Percentiles rank a stretch among this genome's conserved stretches.
phyloP scores from a whole-genome alignment of 2,113 vertebrate genomes.

The Hipposideros armiger region DNA sequence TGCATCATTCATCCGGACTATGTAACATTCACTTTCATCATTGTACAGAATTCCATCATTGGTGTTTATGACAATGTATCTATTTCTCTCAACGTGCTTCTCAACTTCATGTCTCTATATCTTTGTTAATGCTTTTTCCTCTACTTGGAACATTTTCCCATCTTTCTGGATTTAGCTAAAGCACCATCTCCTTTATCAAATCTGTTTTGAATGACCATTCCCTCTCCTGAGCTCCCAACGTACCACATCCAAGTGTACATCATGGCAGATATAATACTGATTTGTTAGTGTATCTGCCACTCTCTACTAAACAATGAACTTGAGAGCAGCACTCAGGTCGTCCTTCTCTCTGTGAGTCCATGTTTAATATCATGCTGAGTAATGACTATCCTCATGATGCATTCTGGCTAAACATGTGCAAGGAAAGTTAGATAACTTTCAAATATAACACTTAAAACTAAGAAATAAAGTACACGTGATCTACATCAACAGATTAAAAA shows the following conservation, averaged over 20 bases:
- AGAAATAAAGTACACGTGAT: conserved; percentile 8
- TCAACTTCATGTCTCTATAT: background rate
- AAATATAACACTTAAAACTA: background rate
- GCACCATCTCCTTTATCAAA: background rate
- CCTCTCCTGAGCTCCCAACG: background rate
- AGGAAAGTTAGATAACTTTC: background rate
- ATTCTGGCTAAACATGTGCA: background rate
- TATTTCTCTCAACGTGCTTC: background rate
- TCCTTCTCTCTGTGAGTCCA: background rate
- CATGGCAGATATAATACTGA: background rate
- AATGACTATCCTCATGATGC: background rate
- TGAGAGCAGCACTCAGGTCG: background rate
- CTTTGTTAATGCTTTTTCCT: background rate
- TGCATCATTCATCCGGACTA: background rate
- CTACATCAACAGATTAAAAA: background rate
- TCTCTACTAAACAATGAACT: background rate
- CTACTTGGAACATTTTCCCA: background rate
- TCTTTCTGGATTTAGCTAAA: background rate
- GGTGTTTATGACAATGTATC: background rate
- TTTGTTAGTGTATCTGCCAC: background rate
- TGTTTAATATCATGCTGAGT: background rate
- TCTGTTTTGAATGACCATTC: background rate
- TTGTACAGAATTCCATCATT: background rate
- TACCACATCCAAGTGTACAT: background rate
- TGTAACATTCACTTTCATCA: background rate